A percentile compares a stretch with the other conserved stretches of the same genome.
Evolutionary conservation across 2,888 invertebrate genomes (phyloP).

Genomic region (Leucozona laternaria): DNA sequence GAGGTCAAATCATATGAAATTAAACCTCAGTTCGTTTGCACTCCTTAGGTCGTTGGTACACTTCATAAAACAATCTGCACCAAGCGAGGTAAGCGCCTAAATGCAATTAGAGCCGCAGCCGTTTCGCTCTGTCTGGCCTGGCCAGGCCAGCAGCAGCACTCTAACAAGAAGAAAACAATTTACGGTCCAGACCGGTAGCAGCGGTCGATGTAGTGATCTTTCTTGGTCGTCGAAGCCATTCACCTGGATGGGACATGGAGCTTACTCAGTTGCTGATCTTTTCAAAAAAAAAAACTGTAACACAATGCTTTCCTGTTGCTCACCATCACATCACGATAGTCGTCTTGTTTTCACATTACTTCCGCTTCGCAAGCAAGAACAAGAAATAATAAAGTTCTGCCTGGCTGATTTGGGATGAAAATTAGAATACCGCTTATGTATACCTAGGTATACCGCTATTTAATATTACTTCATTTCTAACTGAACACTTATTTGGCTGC

Average conservation of each 20-base stretch:
- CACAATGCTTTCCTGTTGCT: slow-evolving; percentile 48
- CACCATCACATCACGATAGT: not conserved
- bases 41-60: slow-evolving; percentile 55
- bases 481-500: slow-evolving; percentile 62
- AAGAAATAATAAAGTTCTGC: slow-evolving; percentile 70
- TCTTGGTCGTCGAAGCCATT: slow-evolving; percentile 59
- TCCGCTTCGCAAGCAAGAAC: slow-evolving; percentile 71
- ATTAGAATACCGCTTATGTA: slow-evolving; percentile 69
- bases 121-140: slow-evolving; percentile 61
- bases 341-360: slow-evolving; percentile 63
- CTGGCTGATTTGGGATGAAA: slow-evolving; percentile 71
- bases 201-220: slow-evolving; percentile 51
- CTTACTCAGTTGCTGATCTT: slow-evolving; percentile 40
- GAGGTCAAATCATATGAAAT: slow-evolving; percentile 62
- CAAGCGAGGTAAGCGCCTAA: slow-evolving; percentile 26
- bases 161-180: slow-evolving; percentile 32
- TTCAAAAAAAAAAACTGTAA: slow-evolving; percentile 47
- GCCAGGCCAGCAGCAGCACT: slow-evolving; percentile 12
- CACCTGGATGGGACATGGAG: slow-evolving; percentile 53
- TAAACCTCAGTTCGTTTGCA: slow-evolving; percentile 44
- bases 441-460: slow-evolving; percentile 42
- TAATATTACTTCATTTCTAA: slow-evolving; percentile 53
- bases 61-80: slow-evolving; percentile 9
- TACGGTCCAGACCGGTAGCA: slow-evolving; percentile 53
- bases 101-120: slow-evolving; percentile 34